Conservation (phyloP, 2,888 invertebrate species). For the Drosophila trichaetosa region DNA sequence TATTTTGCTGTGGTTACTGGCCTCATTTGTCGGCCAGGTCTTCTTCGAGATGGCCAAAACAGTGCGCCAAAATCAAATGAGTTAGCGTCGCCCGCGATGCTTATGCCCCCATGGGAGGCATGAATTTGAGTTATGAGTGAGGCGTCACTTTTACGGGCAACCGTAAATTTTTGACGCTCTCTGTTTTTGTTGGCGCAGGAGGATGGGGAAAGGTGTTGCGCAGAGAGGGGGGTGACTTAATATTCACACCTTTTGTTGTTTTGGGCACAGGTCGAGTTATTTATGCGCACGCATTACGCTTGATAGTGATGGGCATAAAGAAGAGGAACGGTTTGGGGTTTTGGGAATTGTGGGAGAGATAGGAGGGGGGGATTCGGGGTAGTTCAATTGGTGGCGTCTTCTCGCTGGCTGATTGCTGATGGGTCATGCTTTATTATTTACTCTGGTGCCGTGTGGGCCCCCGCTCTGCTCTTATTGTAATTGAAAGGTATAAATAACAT, state of each 20-base stretch:
- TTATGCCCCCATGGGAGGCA: slow-evolving; percentile 67
- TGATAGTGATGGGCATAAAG: slow-evolving; percentile 62
- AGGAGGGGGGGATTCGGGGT: neutral
- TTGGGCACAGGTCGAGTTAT: slow-evolving; percentile 61
- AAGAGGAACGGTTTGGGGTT: slow-evolving; percentile 6
- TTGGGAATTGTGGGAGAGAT: neutral
- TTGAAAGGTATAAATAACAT: slow-evolving; percentile 81
- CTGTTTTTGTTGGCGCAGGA: neutral
- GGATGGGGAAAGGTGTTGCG: slow-evolving; percentile 2
- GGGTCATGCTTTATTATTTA: slow-evolving; percentile 78
- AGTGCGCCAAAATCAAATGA: slow-evolving; percentile 68
- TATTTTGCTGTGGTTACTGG: slow-evolving; percentile 76
- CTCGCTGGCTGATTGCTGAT: slow-evolving; percentile 75
- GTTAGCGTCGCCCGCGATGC: slow-evolving; percentile 50
- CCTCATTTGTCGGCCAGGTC: slow-evolving; percentile 73
- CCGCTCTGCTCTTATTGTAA: slow-evolving; percentile 65
- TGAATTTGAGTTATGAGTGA: slow-evolving; percentile 78
- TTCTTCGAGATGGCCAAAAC: slow-evolving; percentile 19
- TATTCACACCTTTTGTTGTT: slow-evolving; percentile 75
- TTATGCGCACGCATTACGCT: slow-evolving; percentile 74
- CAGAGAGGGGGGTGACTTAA: slow-evolving; percentile 51
- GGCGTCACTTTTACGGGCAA: slow-evolving; percentile 71
- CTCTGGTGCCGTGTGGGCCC: slow-evolving; percentile 47
- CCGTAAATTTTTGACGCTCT: slow-evolving; percentile 70
- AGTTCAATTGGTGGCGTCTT: slow-evolving; percentile 38